These are phyloP conservation scores for Micrasema longulum DNA, from an alignment of 1,140 invertebrate species.

Conservation along the genomic window DNA sequence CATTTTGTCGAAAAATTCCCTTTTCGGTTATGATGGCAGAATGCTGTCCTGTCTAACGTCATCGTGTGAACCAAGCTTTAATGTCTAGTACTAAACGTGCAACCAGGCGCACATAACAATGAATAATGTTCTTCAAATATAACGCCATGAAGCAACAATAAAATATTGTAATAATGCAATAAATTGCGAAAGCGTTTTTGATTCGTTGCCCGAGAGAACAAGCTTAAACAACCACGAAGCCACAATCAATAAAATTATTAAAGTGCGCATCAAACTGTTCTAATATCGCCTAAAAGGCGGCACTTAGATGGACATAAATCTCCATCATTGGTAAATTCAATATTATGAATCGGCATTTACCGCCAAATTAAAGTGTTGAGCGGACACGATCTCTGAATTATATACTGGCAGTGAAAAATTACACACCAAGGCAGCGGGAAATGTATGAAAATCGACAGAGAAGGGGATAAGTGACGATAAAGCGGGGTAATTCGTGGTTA, in stretches of 20 bases:
- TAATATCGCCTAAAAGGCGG: constrained; percentile 25
- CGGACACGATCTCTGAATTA: constrained; percentile 34
- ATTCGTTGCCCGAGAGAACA: constrained; percentile 8
- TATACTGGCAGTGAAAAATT: constrained; percentile 26
- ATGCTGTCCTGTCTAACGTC: no score
- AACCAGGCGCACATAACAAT: no score
- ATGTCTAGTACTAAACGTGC: no score
- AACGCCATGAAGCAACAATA: no score
- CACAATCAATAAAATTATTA: constrained; percentile 24
- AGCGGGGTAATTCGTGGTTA: background rate
- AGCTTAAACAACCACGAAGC: background rate
- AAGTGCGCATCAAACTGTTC: constrained; percentile 21
- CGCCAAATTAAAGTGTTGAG: constrained; percentile 28
- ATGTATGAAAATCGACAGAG: constrained; percentile 32
- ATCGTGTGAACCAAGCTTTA: no score
- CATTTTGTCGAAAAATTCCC: no score
- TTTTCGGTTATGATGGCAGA: no score
- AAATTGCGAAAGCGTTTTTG: no score
- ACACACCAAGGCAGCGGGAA: constrained; percentile 20
- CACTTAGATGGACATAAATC: constrained; percentile 25
- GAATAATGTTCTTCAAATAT: no score
- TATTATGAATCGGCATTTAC: constrained; percentile 37
- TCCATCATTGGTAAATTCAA: constrained; percentile 36
- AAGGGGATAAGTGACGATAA: constrained; percentile 16
- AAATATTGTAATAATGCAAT: no score